Evolutionary conservation across 2,113 vertebrate species (phyloP).

Genomic region (Ancistrus triradiatus): DNA sequence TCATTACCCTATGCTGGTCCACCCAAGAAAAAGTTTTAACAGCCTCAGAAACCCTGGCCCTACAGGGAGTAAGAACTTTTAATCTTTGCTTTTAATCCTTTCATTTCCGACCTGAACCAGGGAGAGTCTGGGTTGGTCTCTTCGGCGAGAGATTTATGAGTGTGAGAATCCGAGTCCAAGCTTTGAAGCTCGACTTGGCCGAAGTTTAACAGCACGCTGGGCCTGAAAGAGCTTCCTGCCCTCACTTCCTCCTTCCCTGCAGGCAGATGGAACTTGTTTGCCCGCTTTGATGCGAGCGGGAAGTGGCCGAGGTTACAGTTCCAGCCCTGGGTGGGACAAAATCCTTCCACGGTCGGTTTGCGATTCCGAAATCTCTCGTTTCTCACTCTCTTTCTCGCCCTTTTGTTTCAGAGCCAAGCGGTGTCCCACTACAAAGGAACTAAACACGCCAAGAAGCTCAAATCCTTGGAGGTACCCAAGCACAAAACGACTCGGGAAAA

Average conservation of each 20-base stretch:
- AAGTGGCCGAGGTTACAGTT: background rate
- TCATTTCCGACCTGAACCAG: too few relatives aligned
- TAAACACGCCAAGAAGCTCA: background rate
- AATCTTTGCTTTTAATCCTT: too few relatives aligned
- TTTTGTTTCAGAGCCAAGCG: background rate
- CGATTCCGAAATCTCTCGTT: background rate
- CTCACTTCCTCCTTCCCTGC: background rate
- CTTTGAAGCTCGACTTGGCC: background rate
- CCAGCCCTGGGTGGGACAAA: too few relatives aligned
- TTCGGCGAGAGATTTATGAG: too few relatives aligned
- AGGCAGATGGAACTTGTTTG: conserved; percentile 13
- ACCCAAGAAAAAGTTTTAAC: too few relatives aligned
- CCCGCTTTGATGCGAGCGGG: background rate
- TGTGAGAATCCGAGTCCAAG: too few relatives aligned
- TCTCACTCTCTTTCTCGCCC: conserved; percentile 1
- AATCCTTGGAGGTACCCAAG: background rate
- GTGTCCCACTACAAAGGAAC: background rate
- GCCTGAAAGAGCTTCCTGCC: background rate
- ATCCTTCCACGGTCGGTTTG: background rate
- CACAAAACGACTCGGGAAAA: background rate
- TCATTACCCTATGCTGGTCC: too few relatives aligned
- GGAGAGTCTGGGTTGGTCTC: too few relatives aligned
- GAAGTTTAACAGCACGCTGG: background rate
- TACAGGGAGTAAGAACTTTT: too few relatives aligned
- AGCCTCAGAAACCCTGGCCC: too few relatives aligned